Evolutionary conservation across 2,797 vertebrate species (phyloP), one percentile per base, ranked within the genome.

Genomic region (Hoplostethus mediterraneus): DNA sequence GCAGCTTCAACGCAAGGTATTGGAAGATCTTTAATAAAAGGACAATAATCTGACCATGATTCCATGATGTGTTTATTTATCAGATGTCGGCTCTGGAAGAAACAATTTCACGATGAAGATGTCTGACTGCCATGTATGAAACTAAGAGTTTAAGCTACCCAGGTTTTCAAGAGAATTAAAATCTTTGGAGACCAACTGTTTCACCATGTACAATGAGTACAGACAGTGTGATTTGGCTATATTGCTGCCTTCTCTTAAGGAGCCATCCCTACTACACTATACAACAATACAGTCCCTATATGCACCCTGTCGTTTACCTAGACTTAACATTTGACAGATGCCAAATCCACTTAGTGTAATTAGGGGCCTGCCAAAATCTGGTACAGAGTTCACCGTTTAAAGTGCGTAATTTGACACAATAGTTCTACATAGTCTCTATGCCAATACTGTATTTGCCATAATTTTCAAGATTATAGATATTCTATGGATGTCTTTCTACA

Each of bases 371-470:
- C 82, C 79, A 84, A 82, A 84, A 81, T 85, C 62, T 86, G 63
- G 57, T 74, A 68, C 68, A 59, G 81, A 53, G 58, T 85, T 84
- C 68, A 86, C 82, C 57, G 74, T 86, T 85, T 93, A 93, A 94
- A 94, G 92, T 94, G 90, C 86, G 21, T 87, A 81, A 79, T 89
- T 90, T 89, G 84, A 92, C 89, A 91, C 83, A 73, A 71, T 88
- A 85, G 77, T 74, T 92, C 80, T 92, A 91, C 72, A 80, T 61
- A 86, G 71, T 82, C 71, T 87, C 75, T 89, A 90, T 79, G 82
- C 83, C 73, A 81, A 81, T 82, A 89, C 25, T 59, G 44, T 73
- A 73, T 69, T 84, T 83, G 48, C 55, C 68, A 63, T 87, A 52
- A 72, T 79, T 87, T 63, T 71, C 11, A 75, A 61, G 78, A 76